Evolutionary conservation across 2,888 invertebrate species (phyloP), one percentile per base, ranked within the genome.

Genomic region (Sphaerophoria taeniata): DNA sequence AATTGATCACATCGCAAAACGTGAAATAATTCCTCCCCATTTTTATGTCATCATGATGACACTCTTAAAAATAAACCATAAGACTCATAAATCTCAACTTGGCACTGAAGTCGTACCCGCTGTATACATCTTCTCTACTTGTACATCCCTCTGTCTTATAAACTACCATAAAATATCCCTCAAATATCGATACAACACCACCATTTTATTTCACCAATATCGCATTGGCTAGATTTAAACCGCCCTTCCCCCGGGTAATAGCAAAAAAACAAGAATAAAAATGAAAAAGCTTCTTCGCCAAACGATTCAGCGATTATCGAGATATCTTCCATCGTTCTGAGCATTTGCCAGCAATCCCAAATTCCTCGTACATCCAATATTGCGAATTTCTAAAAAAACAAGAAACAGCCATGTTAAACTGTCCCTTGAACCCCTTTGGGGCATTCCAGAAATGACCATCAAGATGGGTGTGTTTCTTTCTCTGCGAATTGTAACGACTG

Each of bases 121-220:
- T 72, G 71, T 63, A 60, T 56, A 80, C 47, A 12, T 47, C 33
- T 36, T 24, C 60, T 43, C 14, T 47, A n/a, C 63, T 31, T 9
- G 39, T 39, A 34, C 58, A 61, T 61, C 24, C 2, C 24, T 24
- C 24, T 24, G 24, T 24, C 45, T 63, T 14, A 61, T 45, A 61
- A n/a, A n/a, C 45, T 14, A 43, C 71, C 67, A 61, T 72, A 85
- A 80, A 80, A 75, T 70, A 75, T 80, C 80, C 80, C 76, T 76
- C 73, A 85, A 84, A 85, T 85, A 76, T 85, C 80, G 80, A 85
- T 80, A 76, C 85, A 85, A 85, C 51, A 76, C 76, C 69, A 81
- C 76, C 67, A 80, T 85, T 85, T 85, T 80, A 85, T 80, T 85
- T 80, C 80, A 72, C 73, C 85, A 85, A 80, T 85, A 73, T 73